A percentile compares a stretch with the other conserved stretches of the same genome.
Conservation (phyloP, 2,113 vertebrate species). For the Taxidea taxus region DNA sequence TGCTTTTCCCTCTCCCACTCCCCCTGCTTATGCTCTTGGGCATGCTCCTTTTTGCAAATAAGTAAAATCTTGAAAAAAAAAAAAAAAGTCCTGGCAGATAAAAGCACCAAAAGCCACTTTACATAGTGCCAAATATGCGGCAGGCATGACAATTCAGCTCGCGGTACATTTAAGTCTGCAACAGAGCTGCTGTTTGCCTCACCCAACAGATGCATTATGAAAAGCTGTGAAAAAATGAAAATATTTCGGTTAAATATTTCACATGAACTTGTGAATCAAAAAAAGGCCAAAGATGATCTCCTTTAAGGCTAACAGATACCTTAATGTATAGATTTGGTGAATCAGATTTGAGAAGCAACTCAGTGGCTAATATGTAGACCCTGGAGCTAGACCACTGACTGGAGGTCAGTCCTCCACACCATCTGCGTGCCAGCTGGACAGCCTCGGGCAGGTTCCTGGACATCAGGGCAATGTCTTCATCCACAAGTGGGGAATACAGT, state of each 20-base stretch:
- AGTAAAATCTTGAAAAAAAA: neutral
- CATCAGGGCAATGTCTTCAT: neutral
- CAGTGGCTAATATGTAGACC: neutral
- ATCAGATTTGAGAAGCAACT: neutral
- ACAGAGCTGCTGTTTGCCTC: neutral
- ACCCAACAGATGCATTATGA: neutral
- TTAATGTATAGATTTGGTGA: neutral
- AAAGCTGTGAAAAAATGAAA: neutral
- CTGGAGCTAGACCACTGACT: neutral
- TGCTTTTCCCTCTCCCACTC: neutral
- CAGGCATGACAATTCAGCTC: neutral
- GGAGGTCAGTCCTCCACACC: neutral
- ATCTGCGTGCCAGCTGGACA: neutral
- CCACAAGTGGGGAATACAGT: neutral
- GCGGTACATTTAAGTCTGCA: neutral
- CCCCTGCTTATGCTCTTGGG: neutral
- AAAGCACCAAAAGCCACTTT: neutral
- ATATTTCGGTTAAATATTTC: neutral
- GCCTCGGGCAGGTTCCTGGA: neutral
- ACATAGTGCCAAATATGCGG: rapidly evolving
- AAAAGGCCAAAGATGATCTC: neutral
- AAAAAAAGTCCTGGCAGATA: neutral
- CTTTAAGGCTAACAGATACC: neutral
- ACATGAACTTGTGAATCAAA: neutral
- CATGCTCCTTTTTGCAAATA: neutral